Evolutionary conservation across 2,797 vertebrate species (phyloP), one percentile per base, ranked within the genome.

Genomic region (Eupleurogrammus muticus): DNA sequence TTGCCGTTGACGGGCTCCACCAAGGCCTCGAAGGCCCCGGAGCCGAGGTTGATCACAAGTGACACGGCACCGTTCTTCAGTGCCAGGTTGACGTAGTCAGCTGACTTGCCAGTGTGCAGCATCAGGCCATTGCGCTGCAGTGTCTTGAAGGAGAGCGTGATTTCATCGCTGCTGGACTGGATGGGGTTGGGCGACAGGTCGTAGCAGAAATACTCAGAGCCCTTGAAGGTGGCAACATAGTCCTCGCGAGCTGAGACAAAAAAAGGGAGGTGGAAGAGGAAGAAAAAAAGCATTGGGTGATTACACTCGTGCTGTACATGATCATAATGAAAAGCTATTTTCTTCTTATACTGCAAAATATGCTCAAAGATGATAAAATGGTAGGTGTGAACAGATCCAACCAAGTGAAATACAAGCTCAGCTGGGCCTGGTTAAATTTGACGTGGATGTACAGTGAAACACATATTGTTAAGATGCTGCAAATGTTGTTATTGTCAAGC

Each of bases 1-100:
- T 99, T 99, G 92, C 98, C 98, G 91, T 99, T 99, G 95, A 99
- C 98, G 1, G 98, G 97, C 94, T 99, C 98, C 95, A 99, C 97
- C 94, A 99, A 93, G 35, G 98, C 98, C 95, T 99, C 98, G 90
- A 99, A 99, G 89, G 97, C 98, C 94, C 98, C 98, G 66, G 97
- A 99, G 95, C 98, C 98, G 87, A 99, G 95, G 95, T 99, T 99
- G 95, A 99, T 99, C 96, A 99, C 98, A 85, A 99, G 96, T 64
- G 97, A 99, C 87, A 99, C 97, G 42, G 98, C 98, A 87, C 98
- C 98, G 49, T 97, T 99, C 95, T 99, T 99, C 95, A 99, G 94
- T 64, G 97, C 97, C 88, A 99, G 96, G 94, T 99, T 99, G 93
- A 99, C 97, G 92, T 99, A 99, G 95, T 99, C 97, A 8, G 97